Evolutionary conservation across 2,797 vertebrate genomes (phyloP).

Genomic region (Distichodus sexfasciatus): DNA sequence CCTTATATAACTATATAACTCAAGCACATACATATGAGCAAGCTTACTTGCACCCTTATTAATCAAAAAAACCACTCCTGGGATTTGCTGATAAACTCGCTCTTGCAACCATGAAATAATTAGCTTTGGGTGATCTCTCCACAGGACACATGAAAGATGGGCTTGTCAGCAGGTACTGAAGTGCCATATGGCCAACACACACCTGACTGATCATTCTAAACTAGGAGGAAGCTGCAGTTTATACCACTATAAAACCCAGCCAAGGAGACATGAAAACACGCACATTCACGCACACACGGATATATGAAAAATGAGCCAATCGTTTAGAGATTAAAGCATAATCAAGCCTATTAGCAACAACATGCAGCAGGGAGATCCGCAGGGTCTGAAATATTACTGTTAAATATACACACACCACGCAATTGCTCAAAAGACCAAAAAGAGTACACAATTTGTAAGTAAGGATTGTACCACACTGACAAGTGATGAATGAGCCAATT

Average conservation of each 20-base stretch:
- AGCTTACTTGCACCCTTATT: neutral
- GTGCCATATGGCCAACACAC: constrained; percentile 28
- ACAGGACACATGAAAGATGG: neutral
- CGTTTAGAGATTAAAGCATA: neutral
- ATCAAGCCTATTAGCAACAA: neutral
- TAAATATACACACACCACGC: neutral
- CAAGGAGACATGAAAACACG: neutral
- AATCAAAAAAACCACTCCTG: neutral
- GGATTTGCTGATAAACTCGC: neutral
- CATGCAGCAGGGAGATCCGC: neutral
- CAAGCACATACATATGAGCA: neutral
- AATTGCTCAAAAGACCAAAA: neutral
- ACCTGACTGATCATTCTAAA: constrained; percentile 15
- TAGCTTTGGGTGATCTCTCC: constrained; percentile 16
- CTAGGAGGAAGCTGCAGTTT: neutral
- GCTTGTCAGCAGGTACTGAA: constrained; percentile 3
- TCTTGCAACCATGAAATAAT: constrained; percentile 12
- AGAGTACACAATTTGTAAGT: constrained; percentile 2
- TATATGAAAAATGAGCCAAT: constrained; percentile 1
- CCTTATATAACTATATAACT: neutral
- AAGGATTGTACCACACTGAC: neutral
- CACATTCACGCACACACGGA: constrained; percentile 22
- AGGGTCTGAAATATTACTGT: neutral
- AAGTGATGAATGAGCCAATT: constrained; percentile 21
- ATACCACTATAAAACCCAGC: constrained; percentile 3